These are phyloP conservation scores for Misgurnus mizolepis DNA, from an alignment of 2,113 vertebrate genomes.

Conservation along the genomic window DNA sequence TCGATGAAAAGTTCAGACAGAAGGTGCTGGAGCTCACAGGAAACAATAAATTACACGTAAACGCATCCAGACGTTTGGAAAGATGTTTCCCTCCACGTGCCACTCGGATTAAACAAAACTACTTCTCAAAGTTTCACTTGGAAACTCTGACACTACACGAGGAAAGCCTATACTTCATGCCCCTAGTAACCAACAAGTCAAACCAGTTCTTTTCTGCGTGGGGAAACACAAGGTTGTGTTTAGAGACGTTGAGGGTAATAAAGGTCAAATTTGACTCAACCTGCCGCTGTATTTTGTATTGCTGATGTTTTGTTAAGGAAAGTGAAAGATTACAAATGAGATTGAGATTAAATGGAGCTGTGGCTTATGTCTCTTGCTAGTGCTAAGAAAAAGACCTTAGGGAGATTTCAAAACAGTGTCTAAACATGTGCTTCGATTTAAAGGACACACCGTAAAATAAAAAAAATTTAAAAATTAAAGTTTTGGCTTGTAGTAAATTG, in stretches of 20 bases:
- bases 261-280: constrained; percentile 13
- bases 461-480: too few species aligned
- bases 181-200: constrained; percentile 74
- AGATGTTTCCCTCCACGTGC: constrained; percentile 46
- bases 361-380: too few species aligned
- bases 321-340: neutral
- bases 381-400: too few species aligned
- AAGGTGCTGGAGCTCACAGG: constrained; percentile 62
- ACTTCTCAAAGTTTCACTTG: constrained; percentile 31
- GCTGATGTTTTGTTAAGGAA: neutral
- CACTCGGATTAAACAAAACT: constrained; percentile 46
- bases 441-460: too few species aligned
- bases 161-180: constrained; percentile 60
- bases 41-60: constrained; percentile 79
- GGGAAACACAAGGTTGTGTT: neutral
- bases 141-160: constrained; percentile 17
- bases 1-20: constrained; percentile 67
- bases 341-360: neutral
- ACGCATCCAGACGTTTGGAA: constrained; percentile 43
- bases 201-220: constrained; percentile 71
- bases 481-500: too few species aligned
- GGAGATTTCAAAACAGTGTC: too few species aligned
- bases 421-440: too few species aligned
- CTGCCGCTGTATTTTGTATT: neutral
- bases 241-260: constrained; percentile 13